These are phyloP conservation scores for Thamnaconus septentrionalis DNA, from an alignment of 2,113 vertebrate species.

Conservation along the genomic window DNA sequence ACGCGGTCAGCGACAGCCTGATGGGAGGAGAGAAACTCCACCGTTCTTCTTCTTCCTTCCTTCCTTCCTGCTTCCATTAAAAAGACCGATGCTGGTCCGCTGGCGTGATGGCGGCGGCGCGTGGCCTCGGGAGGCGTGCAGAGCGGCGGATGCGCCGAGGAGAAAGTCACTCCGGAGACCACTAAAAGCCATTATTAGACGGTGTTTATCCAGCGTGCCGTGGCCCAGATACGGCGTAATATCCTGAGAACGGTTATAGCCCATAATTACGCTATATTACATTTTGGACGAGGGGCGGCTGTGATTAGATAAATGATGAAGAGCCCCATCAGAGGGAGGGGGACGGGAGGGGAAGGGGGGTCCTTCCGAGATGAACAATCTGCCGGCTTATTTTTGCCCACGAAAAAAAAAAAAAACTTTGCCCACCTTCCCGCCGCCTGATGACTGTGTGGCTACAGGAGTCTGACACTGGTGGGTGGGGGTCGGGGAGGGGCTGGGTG, in stretches of 20 bases:
- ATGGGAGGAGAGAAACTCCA: constrained; percentile 42
- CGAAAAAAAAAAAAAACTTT: background rate
- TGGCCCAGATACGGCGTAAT: constrained; percentile 68
- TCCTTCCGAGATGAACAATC: constrained; percentile 11
- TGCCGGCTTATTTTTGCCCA: constrained; percentile 30
- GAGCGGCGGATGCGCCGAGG: constrained; percentile 54
- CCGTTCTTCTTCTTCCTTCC: constrained; percentile 13
- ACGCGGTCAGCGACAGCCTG: constrained; percentile 37
- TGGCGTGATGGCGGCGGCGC: constrained; percentile 58
- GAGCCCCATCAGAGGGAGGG: constrained; percentile 34
- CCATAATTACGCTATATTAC: constrained; percentile 62
- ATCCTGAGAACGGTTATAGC: constrained; percentile 67
- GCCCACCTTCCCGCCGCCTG: no score
- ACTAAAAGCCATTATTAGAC: constrained; percentile 72
- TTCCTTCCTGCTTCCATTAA: constrained; percentile 57
- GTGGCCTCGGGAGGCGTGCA: constrained; percentile 60
- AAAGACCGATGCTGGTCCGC: constrained; percentile 59
- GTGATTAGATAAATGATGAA: constrained; percentile 71
- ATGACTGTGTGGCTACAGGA: no score
- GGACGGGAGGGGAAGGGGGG: constrained; percentile 27
- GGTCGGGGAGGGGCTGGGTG: no score
- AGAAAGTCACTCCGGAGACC: constrained; percentile 68
- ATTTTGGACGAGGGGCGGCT: constrained; percentile 60
- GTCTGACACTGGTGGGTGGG: no score
- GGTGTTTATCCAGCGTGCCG: constrained; percentile 67